Conservation (phyloP, 1,140 invertebrate genomes). For the Maconellicoccus hirsutus region DNA sequence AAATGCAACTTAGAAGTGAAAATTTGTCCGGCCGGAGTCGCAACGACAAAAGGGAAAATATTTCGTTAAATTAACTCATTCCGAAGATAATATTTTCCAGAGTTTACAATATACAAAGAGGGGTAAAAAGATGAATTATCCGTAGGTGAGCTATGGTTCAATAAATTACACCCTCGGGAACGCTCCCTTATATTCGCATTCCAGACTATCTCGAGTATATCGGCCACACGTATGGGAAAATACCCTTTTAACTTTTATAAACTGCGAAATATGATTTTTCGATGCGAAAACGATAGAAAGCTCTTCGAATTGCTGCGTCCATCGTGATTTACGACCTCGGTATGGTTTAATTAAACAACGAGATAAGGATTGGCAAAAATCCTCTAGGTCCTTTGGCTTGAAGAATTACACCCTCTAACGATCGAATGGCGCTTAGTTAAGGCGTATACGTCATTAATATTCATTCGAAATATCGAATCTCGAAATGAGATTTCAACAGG, state of each 20-base stretch:
- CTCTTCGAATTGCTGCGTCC: no score
- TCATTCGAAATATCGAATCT: conserved; percentile 16
- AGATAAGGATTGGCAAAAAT: no score
- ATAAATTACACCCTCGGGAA: background rate
- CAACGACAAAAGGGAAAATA: background rate
- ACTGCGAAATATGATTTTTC: background rate
- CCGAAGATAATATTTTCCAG: background rate
- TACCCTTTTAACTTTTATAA: background rate
- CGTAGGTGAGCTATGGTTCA: conserved; percentile 1
- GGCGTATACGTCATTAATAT: conserved; percentile 13
- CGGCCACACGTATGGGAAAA: background rate
- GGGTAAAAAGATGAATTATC: conserved; percentile 3
- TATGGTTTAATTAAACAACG: no score
- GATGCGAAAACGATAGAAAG: background rate
- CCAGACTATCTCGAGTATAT: background rate
- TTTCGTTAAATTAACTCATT: conserved; percentile 5
- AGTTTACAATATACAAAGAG: background rate
- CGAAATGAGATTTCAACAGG: conserved; percentile 19
- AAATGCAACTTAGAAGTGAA: background rate
- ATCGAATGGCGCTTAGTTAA: conserved; percentile 16
- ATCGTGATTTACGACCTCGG: no score
- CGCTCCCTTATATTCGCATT: background rate
- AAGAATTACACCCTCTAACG: background rate
- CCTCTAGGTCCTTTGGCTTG: no score
- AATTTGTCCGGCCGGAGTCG: no score